Evolutionary conservation across 1,140 invertebrate genomes (phyloP), one percentile per base, ranked within the genome.

Genomic region (Polypedilum pembai): DNA sequence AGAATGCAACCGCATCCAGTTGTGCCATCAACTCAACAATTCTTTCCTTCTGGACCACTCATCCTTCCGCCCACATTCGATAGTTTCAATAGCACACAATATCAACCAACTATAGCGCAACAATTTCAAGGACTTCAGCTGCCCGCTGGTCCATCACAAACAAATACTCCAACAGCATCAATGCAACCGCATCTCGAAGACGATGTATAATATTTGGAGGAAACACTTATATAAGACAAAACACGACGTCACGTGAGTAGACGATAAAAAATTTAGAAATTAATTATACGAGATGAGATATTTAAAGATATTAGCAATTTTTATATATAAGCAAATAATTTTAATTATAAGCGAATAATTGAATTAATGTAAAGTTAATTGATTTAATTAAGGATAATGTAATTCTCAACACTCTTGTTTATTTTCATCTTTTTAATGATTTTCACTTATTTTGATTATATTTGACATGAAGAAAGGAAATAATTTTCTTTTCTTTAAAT

Each of bases 181-280:
- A 69, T 69, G 20, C 4, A 18, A 1, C 65, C 65, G 65, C 17
- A 69, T 69, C 20, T 69, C 7, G 65, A 69, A 18, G 65, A 69
- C 10, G 65, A 69, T 21, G 65, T 69, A 18, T 69, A 69, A 56
- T 56, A 56, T 56, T 15, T 15, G 45, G 45, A 69, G 65, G 65
- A 20, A 56, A 69, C 15, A 18, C 7, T 66, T n/a, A 21, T 69
- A 20, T 69, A 15, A 56, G 12, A n/a, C 8, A 56, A 15, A 1
- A 56, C 12, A 56, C 3, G 5, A 33, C 24, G 24, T 33, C 24
- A 33, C 20, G 65, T 69, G 65, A 69, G 65, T 69, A 33, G 24
- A 33, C 24, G 24, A 33, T 33, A 33, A 33, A 33, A 33, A 33
- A 33, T 3, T 33, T 3, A 33, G 5, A 33, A 33, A 33, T 33